These are phyloP conservation scores for Odontophorus gujanensis DNA, from an alignment of 2,113 vertebrate species.

Conservation along the genomic window DNA sequence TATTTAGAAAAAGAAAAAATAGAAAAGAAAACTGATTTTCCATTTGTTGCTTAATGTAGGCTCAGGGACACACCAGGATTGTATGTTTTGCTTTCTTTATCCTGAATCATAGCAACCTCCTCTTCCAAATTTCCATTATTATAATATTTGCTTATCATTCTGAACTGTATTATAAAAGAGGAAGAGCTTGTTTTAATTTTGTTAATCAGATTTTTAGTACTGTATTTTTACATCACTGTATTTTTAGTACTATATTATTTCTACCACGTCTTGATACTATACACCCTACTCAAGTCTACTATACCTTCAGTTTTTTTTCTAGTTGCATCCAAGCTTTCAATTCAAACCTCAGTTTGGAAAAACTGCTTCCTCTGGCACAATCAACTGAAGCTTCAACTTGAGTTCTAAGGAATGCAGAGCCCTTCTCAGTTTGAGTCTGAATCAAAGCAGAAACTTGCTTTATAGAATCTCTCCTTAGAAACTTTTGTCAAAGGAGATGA, in stretches of 20 bases:
- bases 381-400: accelerated
- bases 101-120: not conserved
- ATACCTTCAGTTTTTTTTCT: not conserved
- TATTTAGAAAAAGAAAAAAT: not conserved
- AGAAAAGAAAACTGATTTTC: not conserved
- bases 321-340: not conserved
- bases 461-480: not conserved
- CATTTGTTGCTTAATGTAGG: not conserved
- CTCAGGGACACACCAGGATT: not conserved
- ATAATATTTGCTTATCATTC: not conserved
- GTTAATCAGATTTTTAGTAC: not conserved
- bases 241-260: not conserved
- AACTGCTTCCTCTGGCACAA: not conserved
- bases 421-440: not conserved
- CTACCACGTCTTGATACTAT: not conserved
- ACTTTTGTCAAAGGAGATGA: not conserved
- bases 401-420: not conserved
- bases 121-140: not conserved
- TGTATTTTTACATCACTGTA: not conserved
- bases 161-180: not conserved
- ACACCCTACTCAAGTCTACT: not conserved
- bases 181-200: not conserved
- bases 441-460: not conserved
- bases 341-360: not conserved
- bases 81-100: not conserved